Base-by-base conservation (phyloP, 2,797 vertebrate genomes). In the Melopsittacus undulatus region DNA sequence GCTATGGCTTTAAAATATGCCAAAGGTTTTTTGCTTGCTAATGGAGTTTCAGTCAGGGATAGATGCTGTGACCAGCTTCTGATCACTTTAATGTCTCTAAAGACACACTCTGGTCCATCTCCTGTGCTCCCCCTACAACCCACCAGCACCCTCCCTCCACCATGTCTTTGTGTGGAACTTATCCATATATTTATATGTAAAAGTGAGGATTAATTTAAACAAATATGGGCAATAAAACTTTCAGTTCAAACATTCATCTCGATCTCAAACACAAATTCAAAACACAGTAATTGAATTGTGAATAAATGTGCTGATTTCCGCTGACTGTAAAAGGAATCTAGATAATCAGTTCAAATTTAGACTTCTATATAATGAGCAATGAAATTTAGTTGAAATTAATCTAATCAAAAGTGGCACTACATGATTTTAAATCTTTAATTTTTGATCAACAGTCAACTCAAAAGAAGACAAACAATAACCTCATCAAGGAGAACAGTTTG, bases 61-160 rank as follows among this genome's bases (percentile, higher is more conserved):
- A 82, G 56, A 20, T 57, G 22, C 5, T 87, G 51, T 0, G 1
- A 62, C 14, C 17, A 45, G 32, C 10, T 61, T 77, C 22, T 57
- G 46, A 27, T 70, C 30, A 43, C 6, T 80, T 87, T 11, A 54
- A 14, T 7, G 6, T 40, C 24, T 18, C 46, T 42, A 2, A 80
- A 77, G 20, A 34, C 26, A 76, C 12, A 38, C 0, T 51, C 32
- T 13, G 32, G 24, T 29, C 7, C 36, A 49, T 23, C 13, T 23
- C 17, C 20, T 80, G 12, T 43, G 42, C 5, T 26, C 4, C 4
- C 2, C 2, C 12, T 59, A 34, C 22, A 16, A 34, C n/a, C 56
- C 9, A 16, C n/a, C 22, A 24, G 9, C n/a, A 22, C 9, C 5
- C 11, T 32, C 2, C 13, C 14, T 16, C 9, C 3, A 3, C 5